Conservation (phyloP, 2,888 invertebrate genomes). For the Cryptophagus acutangulus region DNA sequence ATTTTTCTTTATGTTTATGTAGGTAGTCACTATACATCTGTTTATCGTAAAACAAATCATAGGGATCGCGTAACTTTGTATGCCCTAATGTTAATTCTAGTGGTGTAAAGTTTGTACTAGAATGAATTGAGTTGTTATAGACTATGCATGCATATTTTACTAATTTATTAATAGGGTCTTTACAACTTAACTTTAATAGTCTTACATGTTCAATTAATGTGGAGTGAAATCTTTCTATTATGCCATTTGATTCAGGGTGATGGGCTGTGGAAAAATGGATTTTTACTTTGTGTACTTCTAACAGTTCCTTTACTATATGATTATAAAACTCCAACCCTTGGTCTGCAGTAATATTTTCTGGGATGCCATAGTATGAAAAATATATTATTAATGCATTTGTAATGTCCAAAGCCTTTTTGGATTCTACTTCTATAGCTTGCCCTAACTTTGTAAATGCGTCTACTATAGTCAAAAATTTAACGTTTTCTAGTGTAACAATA, state of each 20-base stretch:
- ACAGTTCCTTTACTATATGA: slow-evolving; percentile 1
- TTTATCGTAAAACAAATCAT: background rate
- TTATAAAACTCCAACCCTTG: slow-evolving; percentile 1
- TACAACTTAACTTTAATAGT: background rate
- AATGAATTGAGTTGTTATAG: slow-evolving; percentile 6
- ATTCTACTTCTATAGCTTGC: background rate
- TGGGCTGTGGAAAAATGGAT: slow-evolving; percentile 4
- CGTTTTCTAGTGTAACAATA: background rate
- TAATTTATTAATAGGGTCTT: background rate
- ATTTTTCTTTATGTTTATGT: too few relatives aligned
- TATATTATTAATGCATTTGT: slow-evolving; percentile 1
- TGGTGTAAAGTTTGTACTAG: slow-evolving; percentile 1
- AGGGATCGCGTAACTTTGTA: background rate
- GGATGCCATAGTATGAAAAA: slow-evolving; percentile 4
- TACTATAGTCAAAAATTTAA: slow-evolving; percentile 4
- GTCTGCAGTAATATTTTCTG: background rate
- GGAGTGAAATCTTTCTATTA: slow-evolving; percentile 4
- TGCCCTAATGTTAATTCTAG: slow-evolving; percentile 6
- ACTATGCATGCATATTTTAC: slow-evolving; percentile 1
- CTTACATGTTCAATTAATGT: slow-evolving; percentile 1
- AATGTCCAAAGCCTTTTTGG: background rate
- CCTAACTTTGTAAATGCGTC: slow-evolving; percentile 6
- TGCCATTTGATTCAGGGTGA: slow-evolving; percentile 1
- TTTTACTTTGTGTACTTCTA: background rate
- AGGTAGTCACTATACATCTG: background rate